These are phyloP conservation scores for Poeciliopsis turneri DNA, from an alignment of 2,797 vertebrate species.

Conservation along the genomic window DNA sequence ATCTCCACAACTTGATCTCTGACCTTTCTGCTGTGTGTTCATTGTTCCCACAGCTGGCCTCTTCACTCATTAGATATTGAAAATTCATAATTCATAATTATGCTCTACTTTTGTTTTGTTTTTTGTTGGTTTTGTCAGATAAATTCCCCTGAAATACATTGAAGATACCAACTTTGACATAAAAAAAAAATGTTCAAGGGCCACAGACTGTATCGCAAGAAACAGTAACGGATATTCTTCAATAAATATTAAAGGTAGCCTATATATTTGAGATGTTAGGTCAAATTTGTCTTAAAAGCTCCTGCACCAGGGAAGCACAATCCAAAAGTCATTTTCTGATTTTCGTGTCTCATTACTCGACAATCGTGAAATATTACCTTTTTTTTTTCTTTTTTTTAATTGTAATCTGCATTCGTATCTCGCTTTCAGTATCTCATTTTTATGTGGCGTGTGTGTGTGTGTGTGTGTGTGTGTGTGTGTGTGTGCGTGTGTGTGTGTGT, in stretches of 20 bases:
- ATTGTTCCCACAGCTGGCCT: not conserved
- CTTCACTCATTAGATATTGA: not conserved
- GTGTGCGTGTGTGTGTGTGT: not conserved
- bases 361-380: not conserved
- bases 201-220: not conserved
- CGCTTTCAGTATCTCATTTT: not conserved
- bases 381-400: not conserved
- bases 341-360: not conserved
- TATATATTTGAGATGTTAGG: not conserved
- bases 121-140: not conserved
- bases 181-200: not conserved
- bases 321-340: constrained; percentile 1
- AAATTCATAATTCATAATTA: not conserved
- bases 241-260: not conserved
- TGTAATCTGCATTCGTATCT: not conserved
- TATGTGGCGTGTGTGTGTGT: not conserved
- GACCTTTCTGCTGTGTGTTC: not conserved
- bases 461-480: not conserved
- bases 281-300: not conserved
- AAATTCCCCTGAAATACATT: not conserved
- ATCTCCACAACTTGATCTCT: not conserved
- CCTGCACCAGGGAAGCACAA: not conserved
- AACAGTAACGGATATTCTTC: not conserved
- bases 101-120: not conserved
- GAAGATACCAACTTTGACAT: not conserved